A percentile compares a stretch with the other conserved stretches of the same genome.
These are phyloP conservation scores for Neodon shergylaensis DNA, from an alignment of 2,113 vertebrate species.

Conservation along the genomic window DNA sequence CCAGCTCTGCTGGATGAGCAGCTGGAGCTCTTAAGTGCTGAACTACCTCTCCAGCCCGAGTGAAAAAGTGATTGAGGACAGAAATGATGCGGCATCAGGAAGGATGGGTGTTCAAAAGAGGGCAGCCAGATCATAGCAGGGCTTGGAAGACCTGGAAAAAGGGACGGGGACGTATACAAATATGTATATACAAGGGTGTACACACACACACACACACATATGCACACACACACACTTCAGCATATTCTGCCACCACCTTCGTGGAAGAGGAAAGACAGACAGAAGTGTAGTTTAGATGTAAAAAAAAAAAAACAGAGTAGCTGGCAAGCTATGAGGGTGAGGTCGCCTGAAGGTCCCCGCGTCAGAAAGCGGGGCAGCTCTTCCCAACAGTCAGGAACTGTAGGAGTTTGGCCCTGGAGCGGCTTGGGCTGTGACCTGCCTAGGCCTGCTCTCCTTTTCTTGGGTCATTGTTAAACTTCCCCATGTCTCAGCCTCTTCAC, in stretches of 20 bases:
- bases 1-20: not conserved
- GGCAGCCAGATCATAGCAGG: not conserved
- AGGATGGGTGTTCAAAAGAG: not conserved
- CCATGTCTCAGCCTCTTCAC: not conserved
- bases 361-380: not conserved
- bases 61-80: not conserved
- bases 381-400: not conserved
- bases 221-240: not conserved
- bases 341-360: not conserved
- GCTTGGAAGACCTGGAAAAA: not conserved
- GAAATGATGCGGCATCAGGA: not conserved
- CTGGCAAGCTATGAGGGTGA: not conserved
- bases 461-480: not conserved
- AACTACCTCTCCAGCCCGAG: not conserved
- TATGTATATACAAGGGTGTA: not conserved
- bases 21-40: not conserved
- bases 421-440: not conserved
- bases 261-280: slow-evolving; percentile 14
- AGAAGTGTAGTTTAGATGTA: not conserved
- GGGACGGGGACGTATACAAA: not conserved
- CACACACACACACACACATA: not conserved
- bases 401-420: not conserved
- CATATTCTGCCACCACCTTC: not conserved
- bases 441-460: not conserved
- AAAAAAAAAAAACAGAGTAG: slow-evolving; percentile 21